Base-by-base conservation (phyloP, 1,140 invertebrate species). In the Copidosoma floridanum region DNA sequence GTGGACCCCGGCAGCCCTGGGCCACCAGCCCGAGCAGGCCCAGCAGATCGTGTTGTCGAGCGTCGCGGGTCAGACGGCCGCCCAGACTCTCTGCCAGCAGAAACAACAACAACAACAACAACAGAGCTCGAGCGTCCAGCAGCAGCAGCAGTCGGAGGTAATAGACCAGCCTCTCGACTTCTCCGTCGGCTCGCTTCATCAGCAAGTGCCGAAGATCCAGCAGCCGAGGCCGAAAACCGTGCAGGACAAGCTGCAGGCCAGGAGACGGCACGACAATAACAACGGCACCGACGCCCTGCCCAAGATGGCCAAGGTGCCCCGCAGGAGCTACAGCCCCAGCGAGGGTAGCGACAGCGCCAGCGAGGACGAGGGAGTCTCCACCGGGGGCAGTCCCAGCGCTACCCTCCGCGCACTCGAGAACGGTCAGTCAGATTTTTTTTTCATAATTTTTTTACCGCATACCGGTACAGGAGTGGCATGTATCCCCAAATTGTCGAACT, bases 311-410 rank as follows among this genome's bases (percentile, higher is more conserved):
- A 77, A 75, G 51, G 68, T 73, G 3, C 66, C 64, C 23, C 71
- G 71, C 44, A 72, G 77, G 52, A 80, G 78, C 59, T 78, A 73
- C 65, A 80, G 78, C 20, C 75, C 78, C 24, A 81, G 79, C 70
- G 79, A 80, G 41, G 73, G 61, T 18, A 77, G 73, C 57, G 68
- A 67, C 26, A 75, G 72, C 54, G 77, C 68, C 27, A 79, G 77
- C 67, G 79, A 81, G 37, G 79, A 81, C 57, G 79, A 81, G 58
- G 79, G 76, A 16, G 79, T 81, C 0, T 79, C 78, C 23, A 81
- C 77, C 5, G 71, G 78, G 21, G 77, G 75, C 44, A 81, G 78
- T 54, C 79, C 79, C 21, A 69, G 71, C 24, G 76, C 74, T 35
- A 76, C 75, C 5, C 68, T 80, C 21, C 71, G 76, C 11, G 74